These are phyloP conservation scores for Fukomys damarensis DNA, from an alignment of 2,113 vertebrate genomes.

Conservation along the genomic window DNA sequence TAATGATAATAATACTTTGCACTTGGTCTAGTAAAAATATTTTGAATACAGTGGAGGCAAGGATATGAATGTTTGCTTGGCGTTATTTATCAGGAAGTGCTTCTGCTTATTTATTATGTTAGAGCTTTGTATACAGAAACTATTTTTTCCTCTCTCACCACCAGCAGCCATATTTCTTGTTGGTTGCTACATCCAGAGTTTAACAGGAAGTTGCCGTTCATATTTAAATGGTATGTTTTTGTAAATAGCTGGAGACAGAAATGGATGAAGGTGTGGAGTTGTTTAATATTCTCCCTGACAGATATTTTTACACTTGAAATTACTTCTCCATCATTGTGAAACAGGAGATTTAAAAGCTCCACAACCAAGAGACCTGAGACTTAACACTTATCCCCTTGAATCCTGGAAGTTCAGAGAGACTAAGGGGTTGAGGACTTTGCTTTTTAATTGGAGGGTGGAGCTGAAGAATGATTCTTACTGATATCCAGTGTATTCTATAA, in stretches of 20 bases:
- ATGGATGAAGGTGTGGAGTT: constrained; percentile 14
- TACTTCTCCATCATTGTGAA: not conserved
- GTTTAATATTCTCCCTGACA: constrained; percentile 41
- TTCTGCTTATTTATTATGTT: constrained; percentile 74
- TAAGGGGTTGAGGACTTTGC: not conserved
- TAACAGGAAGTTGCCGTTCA: constrained; percentile 62
- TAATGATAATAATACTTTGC: constrained; percentile 74
- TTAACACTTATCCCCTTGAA: not conserved
- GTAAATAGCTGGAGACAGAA: constrained; percentile 53
- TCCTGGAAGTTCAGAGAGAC: not conserved
- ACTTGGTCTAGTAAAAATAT: constrained; percentile 78
- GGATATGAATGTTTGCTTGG: constrained; percentile 73
- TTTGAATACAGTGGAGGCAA: constrained; percentile 69
- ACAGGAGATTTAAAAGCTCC: constrained; percentile 22
- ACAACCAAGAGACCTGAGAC: not conserved
- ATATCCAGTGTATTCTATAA: not conserved
- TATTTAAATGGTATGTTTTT: constrained; percentile 65
- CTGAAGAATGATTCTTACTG: not conserved
- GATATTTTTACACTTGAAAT: constrained; percentile 58
- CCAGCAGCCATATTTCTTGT: constrained; percentile 48
- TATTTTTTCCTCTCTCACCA: constrained; percentile 54
- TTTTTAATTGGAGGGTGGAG: not conserved
- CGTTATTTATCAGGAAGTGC: constrained; percentile 67
- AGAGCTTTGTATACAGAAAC: constrained; percentile 74
- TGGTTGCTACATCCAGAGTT: constrained; percentile 35